Conservation (phyloP, 2,113 vertebrate species). For the Ginglymostoma cirratum region DNA sequence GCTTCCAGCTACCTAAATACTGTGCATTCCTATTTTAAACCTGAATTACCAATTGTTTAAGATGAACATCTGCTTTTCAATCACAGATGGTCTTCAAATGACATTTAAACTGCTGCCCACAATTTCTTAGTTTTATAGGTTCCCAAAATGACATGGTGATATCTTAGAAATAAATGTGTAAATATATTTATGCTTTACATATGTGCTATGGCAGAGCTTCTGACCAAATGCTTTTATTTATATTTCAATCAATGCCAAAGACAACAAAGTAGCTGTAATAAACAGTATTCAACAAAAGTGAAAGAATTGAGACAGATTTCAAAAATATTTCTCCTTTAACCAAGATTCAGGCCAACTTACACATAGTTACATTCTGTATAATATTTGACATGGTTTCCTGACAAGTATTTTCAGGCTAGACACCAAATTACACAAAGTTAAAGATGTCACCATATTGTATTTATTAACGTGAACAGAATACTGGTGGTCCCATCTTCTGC, state of each 20-base stretch:
- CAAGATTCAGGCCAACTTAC: neutral
- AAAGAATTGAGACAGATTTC: constrained; percentile 25
- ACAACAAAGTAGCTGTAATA: neutral
- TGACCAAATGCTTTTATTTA: neutral
- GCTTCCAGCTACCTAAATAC: neutral
- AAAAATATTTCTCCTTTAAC: constrained; percentile 20
- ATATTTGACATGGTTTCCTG: constrained; percentile 34
- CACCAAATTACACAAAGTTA: constrained; percentile 34
- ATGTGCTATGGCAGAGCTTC: neutral
- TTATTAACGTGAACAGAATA: constrained; percentile 9
- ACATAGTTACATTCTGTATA: constrained; percentile 32
- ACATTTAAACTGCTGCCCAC: neutral
- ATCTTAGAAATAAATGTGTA: neutral
- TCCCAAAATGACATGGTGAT: neutral
- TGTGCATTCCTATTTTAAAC: neutral
- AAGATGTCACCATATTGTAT: constrained; percentile 7
- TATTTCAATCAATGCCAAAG: neutral
- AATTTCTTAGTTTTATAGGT: neutral
- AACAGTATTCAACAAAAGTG: constrained; percentile 23
- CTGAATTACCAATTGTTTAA: constrained; percentile 20
- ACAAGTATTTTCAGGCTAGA: constrained; percentile 32
- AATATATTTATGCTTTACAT: neutral
- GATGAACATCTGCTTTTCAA: neutral
- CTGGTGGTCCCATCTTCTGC: neutral
- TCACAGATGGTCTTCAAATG: neutral